Evolutionary conservation across 2,888 invertebrate genomes (phyloP), one percentile per base, ranked within the genome.

Genomic region (Himalopsyche kuldschensis): DNA sequence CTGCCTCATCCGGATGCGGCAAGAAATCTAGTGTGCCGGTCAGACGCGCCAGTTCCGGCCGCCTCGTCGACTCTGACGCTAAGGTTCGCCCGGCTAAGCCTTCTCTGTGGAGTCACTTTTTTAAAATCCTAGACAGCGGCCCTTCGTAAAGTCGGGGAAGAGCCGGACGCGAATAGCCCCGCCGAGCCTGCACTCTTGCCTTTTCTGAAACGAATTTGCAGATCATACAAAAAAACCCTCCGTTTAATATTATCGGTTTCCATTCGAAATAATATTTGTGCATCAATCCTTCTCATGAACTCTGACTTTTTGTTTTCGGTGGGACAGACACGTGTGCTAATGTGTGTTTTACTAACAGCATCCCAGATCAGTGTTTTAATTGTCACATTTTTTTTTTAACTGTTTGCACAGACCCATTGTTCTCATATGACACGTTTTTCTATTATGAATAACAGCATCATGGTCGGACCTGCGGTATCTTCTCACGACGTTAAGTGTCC

Each of bases 11-110:
- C 27, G 48, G 89, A 81, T 87, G 87, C 84, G 87, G 87, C 30
- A 87, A 87, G 82, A 87, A 87, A 83, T 86, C 87, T 69, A 80
- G 87, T 31, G 87, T 86, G 41, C 87, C 87, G 32, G 87, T 88
- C 47, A 85, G 88, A 81, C 87, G 88, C 85, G 89, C 87, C 86
- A 90, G 87, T 88, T 90, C 89, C 89, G 87, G 90, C 88, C 89
- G 88, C 84, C 88, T 89, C 86, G 88, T 88, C 87, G 89, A 89
- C 87, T 88, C 88, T 86, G 93, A 93, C 89, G 88, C 89, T 89
- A 95, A 95, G 95, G 95, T 95, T 94, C 95, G 95, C 89, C 90
- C 93, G 90, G 89, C 90, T 88, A 93, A 93, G 91, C 93, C 93
- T 90, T 93, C 93, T 90, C 94, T 94, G 92, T 95, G 94, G 95